Percentiles rank a stretch among this genome's conserved stretches.
Evolutionary conservation across 1,140 invertebrate genomes (phyloP).

Genomic region (Diabrotica virgifera): DNA sequence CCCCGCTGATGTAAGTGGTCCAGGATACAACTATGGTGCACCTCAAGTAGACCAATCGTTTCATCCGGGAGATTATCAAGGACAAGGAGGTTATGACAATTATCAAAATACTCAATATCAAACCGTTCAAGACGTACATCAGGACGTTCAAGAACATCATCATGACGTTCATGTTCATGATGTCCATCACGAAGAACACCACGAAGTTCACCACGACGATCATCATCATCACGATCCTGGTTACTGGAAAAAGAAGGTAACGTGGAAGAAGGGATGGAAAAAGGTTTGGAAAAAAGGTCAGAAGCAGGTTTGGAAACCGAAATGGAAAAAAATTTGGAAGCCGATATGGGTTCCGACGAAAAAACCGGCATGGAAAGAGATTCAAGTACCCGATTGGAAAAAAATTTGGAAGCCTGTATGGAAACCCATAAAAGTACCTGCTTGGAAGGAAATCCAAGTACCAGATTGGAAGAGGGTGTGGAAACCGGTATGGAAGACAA

Average conservation of each 20-base stretch:
- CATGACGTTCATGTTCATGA: slow-evolving; percentile 14
- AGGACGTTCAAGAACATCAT: background rate
- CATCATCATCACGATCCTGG: slow-evolving; percentile 54
- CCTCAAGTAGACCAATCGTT: background rate
- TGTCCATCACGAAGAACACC: slow-evolving; percentile 34
- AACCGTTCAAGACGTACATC: background rate
- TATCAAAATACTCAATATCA: background rate
- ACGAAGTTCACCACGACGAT: slow-evolving; percentile 37
- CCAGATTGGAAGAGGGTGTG: slow-evolving; percentile 61
- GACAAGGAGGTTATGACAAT: slow-evolving; percentile 15
- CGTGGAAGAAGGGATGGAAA: slow-evolving; percentile 64
- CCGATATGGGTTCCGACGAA: slow-evolving; percentile 59
- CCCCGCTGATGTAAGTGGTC: slow-evolving; percentile 1
- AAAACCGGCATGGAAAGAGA: slow-evolving; percentile 64
- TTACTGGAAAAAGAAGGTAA: slow-evolving; percentile 61
- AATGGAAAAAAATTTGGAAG: slow-evolving; percentile 61
- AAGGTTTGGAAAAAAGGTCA: slow-evolving; percentile 57
- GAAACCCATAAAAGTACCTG: slow-evolving; percentile 60
- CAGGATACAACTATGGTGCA: background rate
- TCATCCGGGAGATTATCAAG: background rate
- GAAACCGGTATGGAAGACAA: slow-evolving; percentile 64
- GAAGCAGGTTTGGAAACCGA: slow-evolving; percentile 62
- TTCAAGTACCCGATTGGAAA: slow-evolving; percentile 58
- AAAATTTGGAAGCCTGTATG: slow-evolving; percentile 60
- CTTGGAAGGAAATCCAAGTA: slow-evolving; percentile 56